These are phyloP conservation scores for Euphysa ruthae DNA, from an alignment of 30 jellyfish, hydroid and myxozoan species.

Conservation along the genomic window DNA sequence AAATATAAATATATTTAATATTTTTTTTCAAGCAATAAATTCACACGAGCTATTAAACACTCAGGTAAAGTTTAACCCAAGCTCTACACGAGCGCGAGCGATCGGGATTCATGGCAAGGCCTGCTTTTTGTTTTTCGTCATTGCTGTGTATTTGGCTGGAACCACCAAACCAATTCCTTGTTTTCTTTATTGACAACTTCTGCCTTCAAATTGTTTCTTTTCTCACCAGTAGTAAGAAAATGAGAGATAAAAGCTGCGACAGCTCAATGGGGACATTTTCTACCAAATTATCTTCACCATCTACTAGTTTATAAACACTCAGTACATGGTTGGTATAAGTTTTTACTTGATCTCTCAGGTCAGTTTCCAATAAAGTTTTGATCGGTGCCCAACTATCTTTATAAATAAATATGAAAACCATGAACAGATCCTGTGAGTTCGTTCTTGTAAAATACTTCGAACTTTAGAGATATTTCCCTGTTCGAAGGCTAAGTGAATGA, in stretches of 20 bases:
- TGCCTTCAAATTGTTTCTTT: conserved; percentile 1
- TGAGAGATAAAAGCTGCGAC: conserved; percentile 30
- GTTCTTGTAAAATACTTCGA: neutral
- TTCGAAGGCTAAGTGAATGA: neutral
- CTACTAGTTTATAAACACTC: conserved; percentile 29
- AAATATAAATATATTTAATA: too few relatives aligned
- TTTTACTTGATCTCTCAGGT: conserved; percentile 27
- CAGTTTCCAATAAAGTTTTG: conserved; percentile 21
- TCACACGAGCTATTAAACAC: too few relatives aligned
- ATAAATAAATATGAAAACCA: neutral
- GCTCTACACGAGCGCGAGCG: too few relatives aligned
- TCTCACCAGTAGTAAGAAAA: conserved; percentile 39
- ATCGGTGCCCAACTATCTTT: conserved; percentile 38
- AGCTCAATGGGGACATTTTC: conserved; percentile 42
- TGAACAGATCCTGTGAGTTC: conserved; percentile 4
- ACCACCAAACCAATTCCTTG: neutral
- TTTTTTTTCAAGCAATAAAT: too few relatives aligned
- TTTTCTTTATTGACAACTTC: neutral
- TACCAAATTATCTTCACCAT: conserved; percentile 25
- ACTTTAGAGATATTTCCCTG: neutral
- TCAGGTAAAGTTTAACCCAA: too few relatives aligned
- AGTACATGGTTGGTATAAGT: conserved; percentile 27
- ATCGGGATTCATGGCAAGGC: too few relatives aligned
- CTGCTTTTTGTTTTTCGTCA: neutral
- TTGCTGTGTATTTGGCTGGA: conserved; percentile 2